A percentile compares a stretch with the other conserved stretches of the same genome.
phyloP scores from a whole-genome alignment of 2,113 vertebrate species.

The Bolborhynchus lineola region DNA sequence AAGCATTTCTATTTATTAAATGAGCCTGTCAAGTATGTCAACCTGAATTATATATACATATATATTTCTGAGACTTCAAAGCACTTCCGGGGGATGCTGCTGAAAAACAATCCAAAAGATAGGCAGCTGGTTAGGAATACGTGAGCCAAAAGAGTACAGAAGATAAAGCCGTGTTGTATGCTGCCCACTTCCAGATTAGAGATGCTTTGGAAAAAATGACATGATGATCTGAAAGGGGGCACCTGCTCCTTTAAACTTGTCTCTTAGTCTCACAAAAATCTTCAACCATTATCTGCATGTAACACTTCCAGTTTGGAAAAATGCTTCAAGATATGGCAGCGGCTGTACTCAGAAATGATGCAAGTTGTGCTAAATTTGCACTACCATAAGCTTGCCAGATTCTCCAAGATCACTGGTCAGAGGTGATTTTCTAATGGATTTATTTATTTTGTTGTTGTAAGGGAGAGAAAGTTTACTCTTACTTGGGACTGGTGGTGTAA shows the following conservation, averaged over 20 bases:
- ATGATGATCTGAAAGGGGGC: neutral
- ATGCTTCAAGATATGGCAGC: neutral
- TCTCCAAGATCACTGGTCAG: neutral
- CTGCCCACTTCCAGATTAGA: neutral
- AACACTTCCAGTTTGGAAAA: neutral
- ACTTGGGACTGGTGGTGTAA: neutral
- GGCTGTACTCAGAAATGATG: neutral
- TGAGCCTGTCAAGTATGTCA: slow-evolving; percentile 70
- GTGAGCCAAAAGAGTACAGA: neutral
- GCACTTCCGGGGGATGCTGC: slow-evolving; percentile 66
- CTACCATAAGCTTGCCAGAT: neutral
- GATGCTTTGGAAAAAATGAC: neutral
- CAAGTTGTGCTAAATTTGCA: neutral
- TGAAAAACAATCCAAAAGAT: slow-evolving; percentile 55
- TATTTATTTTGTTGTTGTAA: neutral
- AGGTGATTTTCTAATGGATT: neutral
- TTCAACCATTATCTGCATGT: neutral
- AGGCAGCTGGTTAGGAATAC: slow-evolving; percentile 16
- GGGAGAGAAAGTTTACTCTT: neutral
- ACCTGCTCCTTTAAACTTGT: neutral
- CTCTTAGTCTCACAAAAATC: neutral
- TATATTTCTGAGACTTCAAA: slow-evolving; percentile 73
- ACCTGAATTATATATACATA: slow-evolving; percentile 56
- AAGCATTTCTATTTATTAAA: slow-evolving; percentile 62
- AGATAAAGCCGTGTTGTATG: neutral